Evolutionary conservation across 2,797 vertebrate species (phyloP).

Genomic region (Pseudochromis fuscus): DNA sequence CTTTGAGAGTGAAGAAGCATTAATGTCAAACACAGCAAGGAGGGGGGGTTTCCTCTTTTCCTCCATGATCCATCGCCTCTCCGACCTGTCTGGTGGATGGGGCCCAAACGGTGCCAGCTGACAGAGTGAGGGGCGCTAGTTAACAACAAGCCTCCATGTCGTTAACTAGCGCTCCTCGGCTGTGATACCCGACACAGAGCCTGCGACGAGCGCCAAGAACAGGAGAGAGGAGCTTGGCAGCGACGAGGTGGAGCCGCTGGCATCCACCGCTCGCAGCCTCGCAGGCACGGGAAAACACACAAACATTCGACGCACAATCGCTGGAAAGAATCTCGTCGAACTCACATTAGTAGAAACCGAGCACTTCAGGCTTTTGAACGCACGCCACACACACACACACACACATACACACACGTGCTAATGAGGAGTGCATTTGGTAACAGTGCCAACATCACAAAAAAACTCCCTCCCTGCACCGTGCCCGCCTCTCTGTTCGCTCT

Average conservation of each 20-base stretch:
- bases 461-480: constrained; percentile 65
- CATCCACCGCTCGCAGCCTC: constrained; percentile 40
- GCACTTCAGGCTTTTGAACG: constrained; percentile 39
- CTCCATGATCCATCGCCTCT: constrained; percentile 12
- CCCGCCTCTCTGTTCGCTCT: constrained; percentile 65
- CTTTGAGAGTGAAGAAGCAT: constrained; percentile 20
- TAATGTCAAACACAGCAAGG: constrained; percentile 3
- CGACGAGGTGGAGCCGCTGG: constrained; percentile 39
- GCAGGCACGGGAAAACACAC: constrained; percentile 32
- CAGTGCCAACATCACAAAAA: constrained; percentile 70
- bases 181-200: constrained; percentile 38
- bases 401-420: constrained; percentile 27
- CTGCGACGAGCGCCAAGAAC: constrained; percentile 52
- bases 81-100: constrained; percentile 30
- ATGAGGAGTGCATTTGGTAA: constrained; percentile 58
- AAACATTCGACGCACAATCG: constrained; percentile 6
- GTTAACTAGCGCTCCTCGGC: constrained; percentile 52
- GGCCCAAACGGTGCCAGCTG: background rate
- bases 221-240: constrained; percentile 52
- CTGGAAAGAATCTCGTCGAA: constrained; percentile 29
- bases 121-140: constrained; percentile 27
- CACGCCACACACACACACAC: constrained; percentile 16
- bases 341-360: constrained; percentile 12
- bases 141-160: constrained; percentile 50
- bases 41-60: constrained; percentile 11